Percentiles rank a stretch among this genome's conserved stretches.
Evolutionary conservation across 2,888 invertebrate species (phyloP).

Genomic region (Nymphalis polychloros): DNA sequence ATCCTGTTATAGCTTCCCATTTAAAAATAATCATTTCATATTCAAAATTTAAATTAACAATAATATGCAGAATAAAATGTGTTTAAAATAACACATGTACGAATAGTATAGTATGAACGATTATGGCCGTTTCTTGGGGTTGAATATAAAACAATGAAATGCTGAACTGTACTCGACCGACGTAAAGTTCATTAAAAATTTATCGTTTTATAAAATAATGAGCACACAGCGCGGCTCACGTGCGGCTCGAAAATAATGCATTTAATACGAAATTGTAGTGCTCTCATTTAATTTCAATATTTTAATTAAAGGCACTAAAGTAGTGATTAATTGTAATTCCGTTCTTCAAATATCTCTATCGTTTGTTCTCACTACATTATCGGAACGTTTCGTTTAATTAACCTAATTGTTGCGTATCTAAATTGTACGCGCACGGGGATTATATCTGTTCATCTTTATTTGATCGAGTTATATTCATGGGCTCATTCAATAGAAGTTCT

Average conservation of each 20-base stretch:
- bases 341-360: constrained; percentile 27
- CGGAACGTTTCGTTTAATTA: constrained; percentile 23
- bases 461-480: neutral
- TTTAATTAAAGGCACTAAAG: constrained; percentile 47
- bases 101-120: neutral
- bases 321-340: constrained; percentile 33
- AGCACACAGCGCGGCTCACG: constrained; percentile 47
- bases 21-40: no score
- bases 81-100: neutral
- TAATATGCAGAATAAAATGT: neutral
- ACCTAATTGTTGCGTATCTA: constrained; percentile 24
- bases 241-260: constrained; percentile 45
- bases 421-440: neutral
- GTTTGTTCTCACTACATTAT: constrained; percentile 24
- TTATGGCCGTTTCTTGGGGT: neutral
- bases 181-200: constrained; percentile 52
- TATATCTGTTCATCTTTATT: constrained; percentile 1
- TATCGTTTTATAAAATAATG: constrained; percentile 54
- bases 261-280: constrained; percentile 51
- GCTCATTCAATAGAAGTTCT: neutral
- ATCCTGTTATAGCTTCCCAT: no score
- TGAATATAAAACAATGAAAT: constrained; percentile 43
- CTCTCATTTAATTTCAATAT: constrained; percentile 52
- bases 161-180: constrained; percentile 42
- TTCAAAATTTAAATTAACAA: no score